phyloP scores from a whole-genome alignment of 2,797 vertebrate genomes.

The Acipenser ruthenus region DNA sequence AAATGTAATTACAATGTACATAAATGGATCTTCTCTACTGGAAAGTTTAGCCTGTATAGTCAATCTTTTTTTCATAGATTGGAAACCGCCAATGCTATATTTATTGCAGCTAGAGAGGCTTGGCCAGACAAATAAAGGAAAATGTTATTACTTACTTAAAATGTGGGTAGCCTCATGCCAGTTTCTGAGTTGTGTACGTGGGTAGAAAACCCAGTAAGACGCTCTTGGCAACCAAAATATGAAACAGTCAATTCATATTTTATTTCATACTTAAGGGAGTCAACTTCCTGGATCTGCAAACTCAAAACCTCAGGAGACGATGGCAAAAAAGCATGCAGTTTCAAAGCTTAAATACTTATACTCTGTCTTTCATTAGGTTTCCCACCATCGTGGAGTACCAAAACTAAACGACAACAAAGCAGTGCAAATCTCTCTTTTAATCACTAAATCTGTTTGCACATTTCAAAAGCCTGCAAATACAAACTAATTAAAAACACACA shows the following conservation, averaged over 20 bases:
- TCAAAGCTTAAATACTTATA: neutral
- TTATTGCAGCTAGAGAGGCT: too few relatives aligned
- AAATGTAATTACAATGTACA: too few relatives aligned
- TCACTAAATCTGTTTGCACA: slow-evolving; percentile 1
- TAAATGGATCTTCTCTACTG: too few relatives aligned
- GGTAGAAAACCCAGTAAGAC: too few relatives aligned
- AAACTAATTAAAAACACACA: slow-evolving; percentile 11
- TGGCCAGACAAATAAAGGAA: too few relatives aligned
- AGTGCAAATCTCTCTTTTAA: slow-evolving; percentile 4
- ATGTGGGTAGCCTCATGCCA: too few relatives aligned
- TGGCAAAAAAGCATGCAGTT: neutral
- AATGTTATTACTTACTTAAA: too few relatives aligned
- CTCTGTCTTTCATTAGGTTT: neutral
- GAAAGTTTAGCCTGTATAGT: too few relatives aligned
- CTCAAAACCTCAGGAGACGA: neutral
- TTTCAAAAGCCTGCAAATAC: slow-evolving; percentile 7
- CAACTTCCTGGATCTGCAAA: slow-evolving; percentile 9
- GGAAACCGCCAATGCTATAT: too few relatives aligned
- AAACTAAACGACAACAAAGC: slow-evolving; percentile 6
- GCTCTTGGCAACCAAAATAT: neutral
- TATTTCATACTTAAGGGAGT: slow-evolving; percentile 11
- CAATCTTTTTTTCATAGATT: too few relatives aligned
- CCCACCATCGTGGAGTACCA: neutral
- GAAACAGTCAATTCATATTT: slow-evolving; percentile 15
- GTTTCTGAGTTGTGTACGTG: too few relatives aligned